Evolutionary conservation across 2,113 vertebrate species (phyloP).

Genomic region (Solea solea): DNA sequence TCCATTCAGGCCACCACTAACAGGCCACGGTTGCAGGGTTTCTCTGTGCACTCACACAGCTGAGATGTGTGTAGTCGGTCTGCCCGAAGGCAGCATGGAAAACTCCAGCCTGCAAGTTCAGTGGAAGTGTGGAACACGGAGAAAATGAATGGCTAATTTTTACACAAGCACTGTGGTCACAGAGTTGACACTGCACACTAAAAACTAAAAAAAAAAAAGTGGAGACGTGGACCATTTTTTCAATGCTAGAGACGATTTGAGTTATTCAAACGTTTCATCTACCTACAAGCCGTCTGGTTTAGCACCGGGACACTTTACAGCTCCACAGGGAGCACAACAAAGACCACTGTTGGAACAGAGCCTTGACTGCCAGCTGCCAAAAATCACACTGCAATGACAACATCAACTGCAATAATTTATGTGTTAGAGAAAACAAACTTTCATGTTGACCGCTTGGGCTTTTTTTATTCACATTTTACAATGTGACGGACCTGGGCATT

Average conservation of each 20-base stretch:
- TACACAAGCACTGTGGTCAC: background rate
- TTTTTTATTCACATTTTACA: slow-evolving; percentile 51
- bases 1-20: slow-evolving; percentile 32
- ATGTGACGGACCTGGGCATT: slow-evolving; percentile 31
- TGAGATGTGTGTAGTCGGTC: slow-evolving; percentile 45
- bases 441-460: slow-evolving; percentile 37
- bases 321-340: slow-evolving; percentile 55
- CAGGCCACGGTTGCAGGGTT: slow-evolving; percentile 41
- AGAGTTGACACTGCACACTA: background rate
- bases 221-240: background rate
- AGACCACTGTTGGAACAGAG: slow-evolving; percentile 38
- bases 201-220: background rate
- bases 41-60: slow-evolving; percentile 54
- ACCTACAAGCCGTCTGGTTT: slow-evolving; percentile 29
- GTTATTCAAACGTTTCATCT: slow-evolving; percentile 44
- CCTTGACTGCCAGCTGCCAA: slow-evolving; percentile 59
- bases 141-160: slow-evolving; percentile 22
- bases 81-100: slow-evolving; percentile 36
- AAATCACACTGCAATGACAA: slow-evolving; percentile 62
- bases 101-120: slow-evolving; percentile 39
- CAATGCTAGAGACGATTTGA: slow-evolving; percentile 6
- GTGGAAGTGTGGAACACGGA: slow-evolving; percentile 1
- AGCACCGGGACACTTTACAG: slow-evolving; percentile 41
- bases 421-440: slow-evolving; percentile 65
- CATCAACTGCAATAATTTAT: slow-evolving; percentile 59